These are phyloP conservation scores for Danionella cerebrum DNA, from an alignment of 2,113 vertebrate genomes.

Conservation along the genomic window DNA sequence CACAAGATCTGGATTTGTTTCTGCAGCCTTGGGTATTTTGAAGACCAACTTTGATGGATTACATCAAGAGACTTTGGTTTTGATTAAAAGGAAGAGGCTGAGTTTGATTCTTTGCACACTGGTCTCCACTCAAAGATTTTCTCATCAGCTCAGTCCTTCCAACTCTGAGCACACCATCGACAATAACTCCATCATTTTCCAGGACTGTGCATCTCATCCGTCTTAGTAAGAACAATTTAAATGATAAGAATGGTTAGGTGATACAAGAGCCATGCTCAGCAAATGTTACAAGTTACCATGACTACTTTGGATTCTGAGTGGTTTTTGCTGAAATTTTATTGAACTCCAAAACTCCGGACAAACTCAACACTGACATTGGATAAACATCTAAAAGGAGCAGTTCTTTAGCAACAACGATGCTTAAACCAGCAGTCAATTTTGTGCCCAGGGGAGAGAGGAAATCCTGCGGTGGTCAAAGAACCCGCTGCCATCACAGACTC, in stretches of 20 bases:
- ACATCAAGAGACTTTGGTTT: background rate
- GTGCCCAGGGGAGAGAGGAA: background rate
- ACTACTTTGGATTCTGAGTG: constrained; percentile 7
- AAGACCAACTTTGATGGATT: background rate
- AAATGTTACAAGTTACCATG: constrained; percentile 35
- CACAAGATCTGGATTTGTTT: background rate
- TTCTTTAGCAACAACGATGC: background rate
- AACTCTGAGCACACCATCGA: constrained; percentile 39
- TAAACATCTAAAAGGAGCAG: background rate
- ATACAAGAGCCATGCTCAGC: constrained; percentile 47
- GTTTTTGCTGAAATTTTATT: background rate
- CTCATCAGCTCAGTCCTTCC: constrained; percentile 33
- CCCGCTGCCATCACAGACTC: constrained; percentile 39
- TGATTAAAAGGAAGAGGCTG: constrained; percentile 22
- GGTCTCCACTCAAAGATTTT: constrained; percentile 26
- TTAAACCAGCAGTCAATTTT: background rate
- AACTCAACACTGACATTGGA: background rate
- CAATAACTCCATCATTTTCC: constrained; percentile 46
- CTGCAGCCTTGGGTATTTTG: background rate
- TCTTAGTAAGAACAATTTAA: constrained; percentile 36
- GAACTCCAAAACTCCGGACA: background rate
- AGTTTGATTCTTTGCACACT: background rate
- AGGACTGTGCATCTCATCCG: constrained; percentile 37
- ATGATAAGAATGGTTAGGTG: constrained; percentile 27
- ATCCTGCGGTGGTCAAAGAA: background rate